A percentile compares a stretch with the other conserved stretches of the same genome.
Conservation (phyloP, 2,113 vertebrate species). For the Octodon degus region DNA sequence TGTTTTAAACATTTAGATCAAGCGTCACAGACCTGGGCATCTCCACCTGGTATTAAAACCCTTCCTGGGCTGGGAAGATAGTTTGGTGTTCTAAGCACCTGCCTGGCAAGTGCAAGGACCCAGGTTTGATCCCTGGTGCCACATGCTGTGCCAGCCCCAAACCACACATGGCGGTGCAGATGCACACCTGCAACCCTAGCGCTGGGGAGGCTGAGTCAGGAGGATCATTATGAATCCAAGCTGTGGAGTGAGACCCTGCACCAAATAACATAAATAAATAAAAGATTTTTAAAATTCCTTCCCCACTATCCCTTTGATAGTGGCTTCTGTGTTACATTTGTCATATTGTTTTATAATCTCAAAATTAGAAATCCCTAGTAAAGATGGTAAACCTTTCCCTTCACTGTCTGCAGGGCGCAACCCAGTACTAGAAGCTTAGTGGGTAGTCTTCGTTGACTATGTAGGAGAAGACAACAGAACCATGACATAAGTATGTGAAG, state of each 20-base stretch:
- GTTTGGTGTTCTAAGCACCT: no score
- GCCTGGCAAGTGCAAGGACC: no score
- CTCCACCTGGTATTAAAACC: not conserved
- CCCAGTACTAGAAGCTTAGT: not conserved
- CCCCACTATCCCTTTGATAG: not conserved
- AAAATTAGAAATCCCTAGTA: not conserved
- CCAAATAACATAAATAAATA: no score
- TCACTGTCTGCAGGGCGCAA: not conserved
- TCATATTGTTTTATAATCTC: not conserved
- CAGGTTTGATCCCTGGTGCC: no score
- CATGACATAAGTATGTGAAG: not conserved
- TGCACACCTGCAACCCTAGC: no score
- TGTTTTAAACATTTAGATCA: not conserved
- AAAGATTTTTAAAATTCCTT: no score
- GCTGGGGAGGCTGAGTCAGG: no score
- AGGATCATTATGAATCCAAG: no score
- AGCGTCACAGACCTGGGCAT: not conserved
- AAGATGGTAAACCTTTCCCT: not conserved
- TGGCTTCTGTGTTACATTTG: not conserved
- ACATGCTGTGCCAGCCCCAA: no score
- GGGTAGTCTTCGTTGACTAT: not conserved
- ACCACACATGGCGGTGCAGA: no score
- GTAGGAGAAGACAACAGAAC: slow-evolving; percentile 1
- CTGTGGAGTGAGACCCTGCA: no score
- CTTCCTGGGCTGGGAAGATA: no score